Percentiles rank a stretch among this genome's conserved stretches.
phyloP scores from a whole-genome alignment of 2,888 invertebrate species.

The Pseudanteris insignis region DNA sequence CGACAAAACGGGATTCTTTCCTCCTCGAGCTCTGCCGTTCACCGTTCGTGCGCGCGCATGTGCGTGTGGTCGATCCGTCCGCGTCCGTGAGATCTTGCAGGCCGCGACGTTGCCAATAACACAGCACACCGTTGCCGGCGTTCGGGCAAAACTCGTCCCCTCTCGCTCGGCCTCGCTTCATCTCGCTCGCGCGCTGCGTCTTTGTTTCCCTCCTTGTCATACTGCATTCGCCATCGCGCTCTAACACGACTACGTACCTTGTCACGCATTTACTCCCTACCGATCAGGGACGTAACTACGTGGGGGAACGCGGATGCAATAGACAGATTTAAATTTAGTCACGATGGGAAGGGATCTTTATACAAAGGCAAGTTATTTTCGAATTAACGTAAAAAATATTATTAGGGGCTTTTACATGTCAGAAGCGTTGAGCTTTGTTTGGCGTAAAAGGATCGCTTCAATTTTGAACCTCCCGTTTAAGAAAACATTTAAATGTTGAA shows the following conservation, averaged over 20 bases:
- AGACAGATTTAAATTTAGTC: conserved; percentile 26
- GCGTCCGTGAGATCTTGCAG: conserved; percentile 53
- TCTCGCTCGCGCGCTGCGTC: conserved; percentile 18
- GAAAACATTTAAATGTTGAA: too few relatives aligned
- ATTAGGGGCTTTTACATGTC: too few relatives aligned
- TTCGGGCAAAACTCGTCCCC: conserved; percentile 35
- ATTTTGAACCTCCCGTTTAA: too few relatives aligned
- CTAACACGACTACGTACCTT: conserved; percentile 31
- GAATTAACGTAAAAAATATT: conserved; percentile 5
- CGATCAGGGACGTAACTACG: conserved; percentile 20
- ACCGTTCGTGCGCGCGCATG: conserved; percentile 55
- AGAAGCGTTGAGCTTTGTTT: too few relatives aligned
- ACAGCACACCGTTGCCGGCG: too few relatives aligned
- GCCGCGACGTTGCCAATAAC: conserved; percentile 54
- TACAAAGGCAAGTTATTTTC: conserved; percentile 23
- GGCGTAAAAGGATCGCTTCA: too few relatives aligned
- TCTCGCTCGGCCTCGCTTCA: conserved; percentile 33
- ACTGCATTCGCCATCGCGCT: conserved; percentile 21
- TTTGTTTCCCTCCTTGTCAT: conserved; percentile 16
- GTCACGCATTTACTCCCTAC: conserved; percentile 43
- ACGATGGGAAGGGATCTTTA: conserved; percentile 6
- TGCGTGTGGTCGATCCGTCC: conserved; percentile 57
- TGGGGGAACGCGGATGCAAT: conserved; percentile 10
- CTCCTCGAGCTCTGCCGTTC: conserved; percentile 61
- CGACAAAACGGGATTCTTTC: conserved; percentile 65